Percentiles rank a stretch among this genome's conserved stretches.
These are phyloP conservation scores for Rhinatrema bivittatum DNA, from an alignment of 2,797 vertebrate genomes.

Conservation along the genomic window DNA sequence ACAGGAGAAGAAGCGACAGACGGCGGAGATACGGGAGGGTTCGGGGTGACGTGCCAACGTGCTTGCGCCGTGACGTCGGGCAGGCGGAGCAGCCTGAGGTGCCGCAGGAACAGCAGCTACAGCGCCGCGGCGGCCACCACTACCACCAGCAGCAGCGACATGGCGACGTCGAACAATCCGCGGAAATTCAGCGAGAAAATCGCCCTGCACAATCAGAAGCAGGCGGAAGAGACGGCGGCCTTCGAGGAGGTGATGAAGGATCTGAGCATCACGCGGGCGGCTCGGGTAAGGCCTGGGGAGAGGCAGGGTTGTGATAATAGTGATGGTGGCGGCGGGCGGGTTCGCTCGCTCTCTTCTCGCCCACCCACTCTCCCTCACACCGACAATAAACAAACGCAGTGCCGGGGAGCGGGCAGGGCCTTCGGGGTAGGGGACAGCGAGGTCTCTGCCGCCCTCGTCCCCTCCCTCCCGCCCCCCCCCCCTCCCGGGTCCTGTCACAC, in stretches of 20 bases:
- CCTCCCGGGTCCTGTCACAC: too few species aligned
- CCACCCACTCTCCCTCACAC: too few species aligned
- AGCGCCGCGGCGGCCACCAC: too few species aligned
- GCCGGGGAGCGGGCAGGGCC: constrained; percentile 5
- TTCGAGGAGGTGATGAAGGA: constrained; percentile 97
- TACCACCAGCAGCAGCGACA: constrained; percentile 89
- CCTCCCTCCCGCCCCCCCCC: neutral
- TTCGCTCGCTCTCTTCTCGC: constrained; percentile 9
- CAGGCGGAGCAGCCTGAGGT: constrained; percentile 56
- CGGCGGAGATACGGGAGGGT: too few species aligned
- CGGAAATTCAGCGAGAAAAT: constrained; percentile 99
- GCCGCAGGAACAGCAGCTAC: constrained; percentile 24
- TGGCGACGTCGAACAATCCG: constrained; percentile 97
- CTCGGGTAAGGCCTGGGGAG: constrained; percentile 72
- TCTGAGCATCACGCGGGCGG: constrained; percentile 86
- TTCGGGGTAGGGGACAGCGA: neutral
- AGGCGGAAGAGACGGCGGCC: constrained; percentile 92
- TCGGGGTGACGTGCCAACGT: too few species aligned
- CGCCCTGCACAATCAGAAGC: constrained; percentile 91
- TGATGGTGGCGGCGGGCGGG: neutral
- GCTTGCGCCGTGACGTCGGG: too few species aligned
- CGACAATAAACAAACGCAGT: neutral
- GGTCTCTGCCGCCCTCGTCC: too few species aligned
- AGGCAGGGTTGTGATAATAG: neutral
- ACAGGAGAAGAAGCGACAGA: too few species aligned